A percentile compares a stretch with the other conserved stretches of the same genome.
phyloP scores from a whole-genome alignment of 2,888 invertebrate species.

The Acrobasis repandana region DNA sequence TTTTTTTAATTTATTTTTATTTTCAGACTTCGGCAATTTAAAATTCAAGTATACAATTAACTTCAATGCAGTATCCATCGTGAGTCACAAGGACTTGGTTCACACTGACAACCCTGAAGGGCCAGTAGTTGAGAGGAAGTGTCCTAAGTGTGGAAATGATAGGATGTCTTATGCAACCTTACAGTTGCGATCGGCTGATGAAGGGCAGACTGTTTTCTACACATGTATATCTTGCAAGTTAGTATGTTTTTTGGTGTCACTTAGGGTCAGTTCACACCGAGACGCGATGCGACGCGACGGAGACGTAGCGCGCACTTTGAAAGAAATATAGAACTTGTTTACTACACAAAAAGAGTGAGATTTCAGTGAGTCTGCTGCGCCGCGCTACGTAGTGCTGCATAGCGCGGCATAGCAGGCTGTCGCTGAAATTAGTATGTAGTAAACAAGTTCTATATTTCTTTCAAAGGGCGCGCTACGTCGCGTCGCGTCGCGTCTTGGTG shows the following conservation, averaged over 20 bases:
- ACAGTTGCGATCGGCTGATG: slow-evolving; percentile 98
- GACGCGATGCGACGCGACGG: too few relatives aligned
- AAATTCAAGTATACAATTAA: slow-evolving; percentile 87
- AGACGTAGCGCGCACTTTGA: too few relatives aligned
- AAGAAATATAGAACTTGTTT: too few relatives aligned
- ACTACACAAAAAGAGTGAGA: too few relatives aligned
- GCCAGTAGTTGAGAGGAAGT: slow-evolving; percentile 90
- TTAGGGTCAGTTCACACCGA: too few relatives aligned
- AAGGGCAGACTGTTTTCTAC: slow-evolving; percentile 99
- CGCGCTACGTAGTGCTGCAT: too few relatives aligned
- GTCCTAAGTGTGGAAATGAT: slow-evolving; percentile 94
- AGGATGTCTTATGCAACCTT: slow-evolving; percentile 98
- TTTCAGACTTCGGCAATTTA: slow-evolving; percentile 85
- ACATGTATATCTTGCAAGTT: slow-evolving; percentile 97
- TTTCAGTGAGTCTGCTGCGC: too few relatives aligned
- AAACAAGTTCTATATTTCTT: too few relatives aligned
- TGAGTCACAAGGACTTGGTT: slow-evolving; percentile 56
- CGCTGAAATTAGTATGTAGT: too few relatives aligned
- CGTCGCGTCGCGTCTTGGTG: too few relatives aligned
- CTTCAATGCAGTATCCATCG: slow-evolving; percentile 84
- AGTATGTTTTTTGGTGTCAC: slow-evolving; percentile 49
- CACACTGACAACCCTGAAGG: slow-evolving; percentile 84
- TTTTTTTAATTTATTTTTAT: slow-evolving; percentile 27
- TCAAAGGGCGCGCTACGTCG: too few relatives aligned
- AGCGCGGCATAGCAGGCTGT: too few relatives aligned